Percentiles rank a stretch among this genome's conserved stretches.
These are phyloP conservation scores for Chymomyza fuscimana DNA, from an alignment of 2,888 invertebrate genomes.

Conservation along the genomic window DNA sequence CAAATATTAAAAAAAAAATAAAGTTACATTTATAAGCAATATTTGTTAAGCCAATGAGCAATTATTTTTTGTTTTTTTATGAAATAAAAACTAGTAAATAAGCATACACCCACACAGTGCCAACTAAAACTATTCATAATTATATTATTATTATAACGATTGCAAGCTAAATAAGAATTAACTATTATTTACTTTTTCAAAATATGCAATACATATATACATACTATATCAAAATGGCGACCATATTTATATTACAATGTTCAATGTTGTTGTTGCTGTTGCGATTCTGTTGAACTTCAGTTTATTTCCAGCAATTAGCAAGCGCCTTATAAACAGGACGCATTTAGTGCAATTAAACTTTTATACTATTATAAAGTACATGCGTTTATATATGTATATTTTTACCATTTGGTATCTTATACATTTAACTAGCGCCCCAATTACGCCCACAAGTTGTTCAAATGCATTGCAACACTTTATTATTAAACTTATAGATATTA, in stretches of 20 bases:
- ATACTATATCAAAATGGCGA: no score
- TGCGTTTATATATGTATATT: conserved; percentile 28
- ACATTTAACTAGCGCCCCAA: conserved; percentile 52
- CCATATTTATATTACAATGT: no score
- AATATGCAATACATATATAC: no score
- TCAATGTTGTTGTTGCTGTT: not conserved
- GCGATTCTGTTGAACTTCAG: conserved; percentile 43
- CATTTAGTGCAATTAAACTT: conserved; percentile 55
- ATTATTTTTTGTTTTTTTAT: not conserved
- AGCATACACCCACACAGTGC: not conserved
- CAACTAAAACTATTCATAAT: not conserved
- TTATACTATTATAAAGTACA: conserved; percentile 40
- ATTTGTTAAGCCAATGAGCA: not conserved
- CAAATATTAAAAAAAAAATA: not conserved
- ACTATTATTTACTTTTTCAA: no score
- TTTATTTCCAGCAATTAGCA: conserved; percentile 36
- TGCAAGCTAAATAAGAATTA: not conserved
- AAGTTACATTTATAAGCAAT: not conserved
- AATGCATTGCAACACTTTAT: conserved; percentile 58
- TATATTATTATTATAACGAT: not conserved
- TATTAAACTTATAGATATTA: conserved; percentile 20
- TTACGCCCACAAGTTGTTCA: conserved; percentile 70
- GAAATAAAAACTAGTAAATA: not conserved
- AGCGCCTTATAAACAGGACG: conserved; percentile 38
- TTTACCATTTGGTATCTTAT: conserved; percentile 35